Evolutionary conservation across 2,113 vertebrate genomes (phyloP).

Genomic region (Cebus imitator): DNA sequence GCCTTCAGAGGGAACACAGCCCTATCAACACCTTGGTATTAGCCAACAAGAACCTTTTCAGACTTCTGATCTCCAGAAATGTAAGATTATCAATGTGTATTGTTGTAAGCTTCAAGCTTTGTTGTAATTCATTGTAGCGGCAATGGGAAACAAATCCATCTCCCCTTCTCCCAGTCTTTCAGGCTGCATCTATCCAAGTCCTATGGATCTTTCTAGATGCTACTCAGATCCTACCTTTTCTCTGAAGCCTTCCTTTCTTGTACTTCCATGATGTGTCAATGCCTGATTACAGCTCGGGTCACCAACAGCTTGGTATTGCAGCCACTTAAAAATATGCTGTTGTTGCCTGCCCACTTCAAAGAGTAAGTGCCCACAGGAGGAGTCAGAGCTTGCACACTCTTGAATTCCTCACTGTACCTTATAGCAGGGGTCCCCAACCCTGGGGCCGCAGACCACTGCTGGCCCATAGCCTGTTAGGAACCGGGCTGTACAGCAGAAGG

Average conservation of each 20-base stretch:
- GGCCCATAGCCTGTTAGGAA: too few relatives aligned
- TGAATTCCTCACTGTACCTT: neutral
- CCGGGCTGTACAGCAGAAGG: too few relatives aligned
- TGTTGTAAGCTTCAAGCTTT: too few relatives aligned
- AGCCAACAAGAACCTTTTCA: neutral
- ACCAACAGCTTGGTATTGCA: neutral
- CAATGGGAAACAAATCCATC: neutral
- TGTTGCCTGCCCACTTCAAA: neutral
- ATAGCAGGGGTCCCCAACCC: neutral
- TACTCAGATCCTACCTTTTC: neutral
- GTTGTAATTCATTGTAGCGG: neutral
- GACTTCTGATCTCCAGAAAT: neutral
- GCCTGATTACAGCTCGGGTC: neutral
- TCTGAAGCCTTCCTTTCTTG: neutral
- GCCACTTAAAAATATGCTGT: neutral
- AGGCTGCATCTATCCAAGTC: neutral
- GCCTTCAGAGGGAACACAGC: neutral
- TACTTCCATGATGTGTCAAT: neutral
- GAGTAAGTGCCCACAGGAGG: neutral
- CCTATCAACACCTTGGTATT: neutral
- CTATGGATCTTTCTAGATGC: neutral
- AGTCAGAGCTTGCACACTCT: fast-evolving
- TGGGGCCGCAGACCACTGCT: fast-evolving
- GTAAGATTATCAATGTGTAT: too few relatives aligned
- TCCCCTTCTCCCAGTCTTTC: too few relatives aligned